Base-by-base conservation (phyloP, 2,113 vertebrate genomes). In the Cettia cetti region DNA sequence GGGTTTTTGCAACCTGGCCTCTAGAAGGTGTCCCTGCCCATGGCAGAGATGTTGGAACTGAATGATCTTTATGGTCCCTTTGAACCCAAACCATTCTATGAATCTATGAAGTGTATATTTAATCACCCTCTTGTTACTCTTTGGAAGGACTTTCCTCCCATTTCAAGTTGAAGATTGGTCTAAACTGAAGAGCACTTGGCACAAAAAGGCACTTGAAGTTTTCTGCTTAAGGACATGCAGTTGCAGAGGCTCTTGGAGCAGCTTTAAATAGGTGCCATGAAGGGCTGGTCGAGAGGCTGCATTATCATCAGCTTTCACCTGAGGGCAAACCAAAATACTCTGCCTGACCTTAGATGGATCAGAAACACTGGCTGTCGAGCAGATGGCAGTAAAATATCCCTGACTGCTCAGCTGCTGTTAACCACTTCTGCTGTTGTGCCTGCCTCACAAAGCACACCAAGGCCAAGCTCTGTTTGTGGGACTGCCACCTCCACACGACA, bases 191-290 rank as follows among this genome's bases (percentile, higher is more conserved):
- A 77, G 64, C 76, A 87, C 84, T 89, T 30, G 5, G 75, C 80
- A 93, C 60, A 56, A 70, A 80, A 90, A 93, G 44, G 47, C 79
- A 66, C 82, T 94, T 60, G 56, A 78, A 74, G 26, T 59, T 85
- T 87, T 81, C 71, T 83, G 13, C 63, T 79, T 59, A 77, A 80
- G 75, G 87, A 82, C 5, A 12, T 37, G 76, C 61, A 13, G 20
- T 81, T 50, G 33, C 74, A 59, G 10, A 74, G 31, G 23, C 85
- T 83, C 63, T 92, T 54, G 1, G 19, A 82, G 33, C 49, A 74
- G 35, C 66, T 77, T 90, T 84, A 93, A 96, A 84, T 31, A 88
- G 94, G 72, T 45, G 70, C 89, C 1, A 22, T 71, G 96, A 82
- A 70, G 89, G 65, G 89, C 89, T 57, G 35, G 40, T 53, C 0